Conservation (phyloP, 2,888 invertebrate genomes). For the Orthosia gothica region DNA sequence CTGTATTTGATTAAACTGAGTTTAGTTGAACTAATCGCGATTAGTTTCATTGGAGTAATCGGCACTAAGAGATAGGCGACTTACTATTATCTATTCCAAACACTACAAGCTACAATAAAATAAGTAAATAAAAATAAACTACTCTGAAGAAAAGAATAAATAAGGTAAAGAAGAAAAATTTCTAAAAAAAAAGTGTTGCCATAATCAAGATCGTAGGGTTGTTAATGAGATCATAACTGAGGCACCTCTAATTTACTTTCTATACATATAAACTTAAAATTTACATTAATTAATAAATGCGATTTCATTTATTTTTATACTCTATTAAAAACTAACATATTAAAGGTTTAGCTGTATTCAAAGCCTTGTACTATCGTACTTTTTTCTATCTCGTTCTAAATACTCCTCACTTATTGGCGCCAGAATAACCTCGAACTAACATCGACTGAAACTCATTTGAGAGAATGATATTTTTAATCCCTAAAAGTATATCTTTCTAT, state of each 20-base stretch:
- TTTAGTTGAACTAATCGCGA: too few relatives aligned
- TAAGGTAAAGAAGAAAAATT: slow-evolving; percentile 53
- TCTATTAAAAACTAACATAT: slow-evolving; percentile 46
- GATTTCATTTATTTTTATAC: slow-evolving; percentile 50
- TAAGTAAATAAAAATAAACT: slow-evolving; percentile 39
- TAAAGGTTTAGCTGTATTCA: slow-evolving; percentile 47
- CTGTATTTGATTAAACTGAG: too few relatives aligned
- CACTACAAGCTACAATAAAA: slow-evolving; percentile 49
- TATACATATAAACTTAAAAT: slow-evolving; percentile 53
- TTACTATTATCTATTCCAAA: slow-evolving; percentile 4
- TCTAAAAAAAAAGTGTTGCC: slow-evolving; percentile 64
- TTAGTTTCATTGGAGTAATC: too few relatives aligned
- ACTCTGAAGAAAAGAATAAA: slow-evolving; percentile 56
- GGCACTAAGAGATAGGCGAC: not conserved
- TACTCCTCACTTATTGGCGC: slow-evolving; percentile 20
- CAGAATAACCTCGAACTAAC: slow-evolving; percentile 50
- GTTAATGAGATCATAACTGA: slow-evolving; percentile 70
- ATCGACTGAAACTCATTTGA: slow-evolving; percentile 52
- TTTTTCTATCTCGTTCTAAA: slow-evolving; percentile 37
- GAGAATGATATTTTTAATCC: slow-evolving; percentile 29
- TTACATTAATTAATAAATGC: slow-evolving; percentile 67
- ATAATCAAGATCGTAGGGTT: slow-evolving; percentile 66
- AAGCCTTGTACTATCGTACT: slow-evolving; percentile 56
- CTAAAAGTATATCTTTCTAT: slow-evolving; percentile 37
- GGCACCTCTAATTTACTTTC: slow-evolving; percentile 60